Percentiles rank a stretch among this genome's conserved stretches.
Evolutionary conservation across 2,113 vertebrate species (phyloP).

Genomic region (Neotragus pygmaeus): DNA sequence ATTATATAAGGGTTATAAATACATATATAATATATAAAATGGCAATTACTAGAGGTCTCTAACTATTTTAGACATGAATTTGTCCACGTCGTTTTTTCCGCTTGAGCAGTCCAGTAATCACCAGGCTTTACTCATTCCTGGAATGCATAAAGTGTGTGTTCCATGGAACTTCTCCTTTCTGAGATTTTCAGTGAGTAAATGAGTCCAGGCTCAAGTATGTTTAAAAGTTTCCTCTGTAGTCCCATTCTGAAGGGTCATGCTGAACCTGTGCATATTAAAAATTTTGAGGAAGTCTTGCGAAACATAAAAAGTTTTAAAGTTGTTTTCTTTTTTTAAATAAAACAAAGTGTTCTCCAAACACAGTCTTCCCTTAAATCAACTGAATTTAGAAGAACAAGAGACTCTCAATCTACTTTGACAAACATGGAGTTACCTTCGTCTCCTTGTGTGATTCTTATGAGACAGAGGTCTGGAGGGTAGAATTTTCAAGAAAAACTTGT

Average conservation of each 20-base stretch:
- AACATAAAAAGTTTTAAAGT: background rate
- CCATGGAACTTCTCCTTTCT: background rate
- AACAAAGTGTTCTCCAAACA: background rate
- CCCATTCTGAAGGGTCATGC: background rate
- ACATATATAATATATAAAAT: background rate
- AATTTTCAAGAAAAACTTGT: background rate
- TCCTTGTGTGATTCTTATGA: background rate
- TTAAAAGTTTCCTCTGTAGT: background rate
- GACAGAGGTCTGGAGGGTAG: background rate
- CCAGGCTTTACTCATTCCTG: background rate
- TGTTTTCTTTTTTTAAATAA: background rate
- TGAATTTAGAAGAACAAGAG: background rate
- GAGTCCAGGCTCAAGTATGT: background rate
- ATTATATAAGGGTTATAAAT: background rate
- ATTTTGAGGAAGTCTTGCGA: background rate
- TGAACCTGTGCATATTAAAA: background rate
- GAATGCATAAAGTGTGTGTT: background rate
- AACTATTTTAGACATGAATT: background rate
- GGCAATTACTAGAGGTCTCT: background rate
- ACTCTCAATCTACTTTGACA: background rate
- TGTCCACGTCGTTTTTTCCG: background rate
- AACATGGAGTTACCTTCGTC: background rate
- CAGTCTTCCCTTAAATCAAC: background rate
- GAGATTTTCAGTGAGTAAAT: background rate
- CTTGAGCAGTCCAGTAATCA: background rate